Conservation (phyloP, 2,797 vertebrate species). For the Falco naumanni region DNA sequence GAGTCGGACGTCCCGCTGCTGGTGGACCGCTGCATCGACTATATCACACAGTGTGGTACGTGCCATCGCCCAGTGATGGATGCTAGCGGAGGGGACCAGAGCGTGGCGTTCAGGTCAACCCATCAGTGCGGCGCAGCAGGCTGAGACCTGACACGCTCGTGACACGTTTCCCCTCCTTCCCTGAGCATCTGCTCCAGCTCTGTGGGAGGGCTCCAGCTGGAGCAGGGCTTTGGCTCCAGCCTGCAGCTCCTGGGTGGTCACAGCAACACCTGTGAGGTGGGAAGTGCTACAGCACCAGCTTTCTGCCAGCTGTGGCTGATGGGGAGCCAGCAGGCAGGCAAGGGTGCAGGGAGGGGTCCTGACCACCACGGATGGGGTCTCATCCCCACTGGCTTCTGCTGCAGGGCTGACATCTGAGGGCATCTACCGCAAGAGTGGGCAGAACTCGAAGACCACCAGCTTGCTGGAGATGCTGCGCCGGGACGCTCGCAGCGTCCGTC, state of each 20-base stretch:
- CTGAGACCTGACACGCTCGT: accelerated
- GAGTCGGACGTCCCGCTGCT: slow-evolving; percentile 90
- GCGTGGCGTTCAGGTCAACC: accelerated
- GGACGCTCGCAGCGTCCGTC: slow-evolving; percentile 86
- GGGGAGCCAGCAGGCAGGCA: not conserved
- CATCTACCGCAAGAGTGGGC: slow-evolving; percentile 95
- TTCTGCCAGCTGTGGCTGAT: not conserved
- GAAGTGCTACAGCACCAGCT: not conserved
- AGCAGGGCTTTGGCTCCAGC: not conserved
- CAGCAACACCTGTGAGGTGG: not conserved
- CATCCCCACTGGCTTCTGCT: not conserved
- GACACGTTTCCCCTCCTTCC: not conserved
- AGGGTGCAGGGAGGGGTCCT: not conserved
- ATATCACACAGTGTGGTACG: slow-evolving; percentile 92
- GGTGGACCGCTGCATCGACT: slow-evolving; percentile 90
- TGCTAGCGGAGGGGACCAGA: not conserved
- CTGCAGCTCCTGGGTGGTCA: not conserved
- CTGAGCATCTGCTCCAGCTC: not conserved
- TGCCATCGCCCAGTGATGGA: accelerated
- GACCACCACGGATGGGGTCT: not conserved
- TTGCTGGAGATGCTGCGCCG: slow-evolving; percentile 85
- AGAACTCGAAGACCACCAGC: slow-evolving; percentile 88
- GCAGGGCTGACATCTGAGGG: slow-evolving; percentile 91
- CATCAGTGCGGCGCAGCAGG: too few relatives aligned
- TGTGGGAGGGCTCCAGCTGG: not conserved